Conservation (phyloP, 2,113 vertebrate genomes). For the Dasyurus viverrinus region DNA sequence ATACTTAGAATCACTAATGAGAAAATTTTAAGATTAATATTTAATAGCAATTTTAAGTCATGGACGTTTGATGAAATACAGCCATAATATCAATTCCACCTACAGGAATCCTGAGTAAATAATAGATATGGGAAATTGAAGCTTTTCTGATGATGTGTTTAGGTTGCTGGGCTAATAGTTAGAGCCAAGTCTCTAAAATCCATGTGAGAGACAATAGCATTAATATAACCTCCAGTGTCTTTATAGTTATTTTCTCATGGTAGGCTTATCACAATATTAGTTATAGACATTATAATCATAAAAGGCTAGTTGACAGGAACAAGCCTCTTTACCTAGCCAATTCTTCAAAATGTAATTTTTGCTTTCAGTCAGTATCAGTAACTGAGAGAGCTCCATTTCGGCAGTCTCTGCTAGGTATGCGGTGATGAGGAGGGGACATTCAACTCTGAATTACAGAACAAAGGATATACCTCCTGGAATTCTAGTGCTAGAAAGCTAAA, state of each 20-base stretch:
- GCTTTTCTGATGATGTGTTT: slow-evolving; percentile 48
- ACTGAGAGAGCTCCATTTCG: slow-evolving; percentile 48
- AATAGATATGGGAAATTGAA: slow-evolving; percentile 63
- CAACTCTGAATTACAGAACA: slow-evolving; percentile 64
- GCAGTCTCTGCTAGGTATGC: not conserved
- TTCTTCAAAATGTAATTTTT: slow-evolving; percentile 60
- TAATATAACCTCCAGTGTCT: not conserved
- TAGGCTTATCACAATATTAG: slow-evolving; percentile 31
- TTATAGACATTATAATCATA: slow-evolving; percentile 18
- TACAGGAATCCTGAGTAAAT: slow-evolving; percentile 55
- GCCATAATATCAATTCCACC: slow-evolving; percentile 48
- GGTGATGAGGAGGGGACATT: not conserved
- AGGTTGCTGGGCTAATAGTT: slow-evolving; percentile 11
- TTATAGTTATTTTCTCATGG: not conserved
- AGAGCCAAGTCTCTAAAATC: slow-evolving; percentile 14
- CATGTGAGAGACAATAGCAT: not conserved
- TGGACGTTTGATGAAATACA: slow-evolving; percentile 55
- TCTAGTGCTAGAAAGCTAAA: slow-evolving; percentile 19
- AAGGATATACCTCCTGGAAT: slow-evolving; percentile 32
- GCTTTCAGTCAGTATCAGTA: slow-evolving; percentile 44
- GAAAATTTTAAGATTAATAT: slow-evolving; percentile 64
- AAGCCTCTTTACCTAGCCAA: slow-evolving; percentile 11
- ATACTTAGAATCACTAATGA: slow-evolving; percentile 56
- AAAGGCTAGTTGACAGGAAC: slow-evolving; percentile 26
- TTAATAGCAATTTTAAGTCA: slow-evolving; percentile 65